Base-by-base conservation (phyloP, 2,888 invertebrate genomes). In the Melanophora roralis region DNA sequence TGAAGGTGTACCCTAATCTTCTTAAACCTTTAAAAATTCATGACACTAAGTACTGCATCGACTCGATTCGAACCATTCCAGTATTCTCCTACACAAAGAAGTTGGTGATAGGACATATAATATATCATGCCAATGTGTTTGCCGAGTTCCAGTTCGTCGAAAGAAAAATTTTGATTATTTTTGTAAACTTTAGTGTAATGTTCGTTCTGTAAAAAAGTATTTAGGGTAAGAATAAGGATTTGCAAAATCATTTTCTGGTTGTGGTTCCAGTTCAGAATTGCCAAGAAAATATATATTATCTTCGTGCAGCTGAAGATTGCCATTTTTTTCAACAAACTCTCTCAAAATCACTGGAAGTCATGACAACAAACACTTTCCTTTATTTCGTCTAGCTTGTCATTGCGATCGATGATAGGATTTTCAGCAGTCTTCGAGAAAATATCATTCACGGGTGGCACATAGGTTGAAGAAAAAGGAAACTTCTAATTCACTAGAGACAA, bases 31-130 rank as follows among this genome's bases (percentile, higher is more conserved):
- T 75, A 71, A 40, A 71, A 38, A 34, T 57, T 69, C 64, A 81
- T 81, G 27, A 68, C 80, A 69, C 73, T 80, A 53, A 76, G 76
- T 60, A 80, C 80, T 19, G 65, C 65, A 80, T 76, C 67, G 72
- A 76, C 68, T 72, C 68, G 67, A 76, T 80, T 62, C 36, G 67
- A 53, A 16, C 7, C 47, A 77, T 73, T 77, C 68, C 76, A 76
- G 73, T 68, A 80, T 67, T 76, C 67, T 75, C 75, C 57, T 27
- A 80, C 72, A 55, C 67, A 80, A 23, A 71, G 71, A 51, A 72
- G 71, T 53, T 76, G 76, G 67, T 72, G 72, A 72, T 75, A 80
- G 38, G 76, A 27, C 77, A 69, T 78, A 68, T 72, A 78, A 78
- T 79, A 79, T 5, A 38, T 38, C 5, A 38, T 11, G 6, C 21